Conservation (phyloP, 2,113 vertebrate genomes). For the Oncorhynchus gorbuscha region DNA sequence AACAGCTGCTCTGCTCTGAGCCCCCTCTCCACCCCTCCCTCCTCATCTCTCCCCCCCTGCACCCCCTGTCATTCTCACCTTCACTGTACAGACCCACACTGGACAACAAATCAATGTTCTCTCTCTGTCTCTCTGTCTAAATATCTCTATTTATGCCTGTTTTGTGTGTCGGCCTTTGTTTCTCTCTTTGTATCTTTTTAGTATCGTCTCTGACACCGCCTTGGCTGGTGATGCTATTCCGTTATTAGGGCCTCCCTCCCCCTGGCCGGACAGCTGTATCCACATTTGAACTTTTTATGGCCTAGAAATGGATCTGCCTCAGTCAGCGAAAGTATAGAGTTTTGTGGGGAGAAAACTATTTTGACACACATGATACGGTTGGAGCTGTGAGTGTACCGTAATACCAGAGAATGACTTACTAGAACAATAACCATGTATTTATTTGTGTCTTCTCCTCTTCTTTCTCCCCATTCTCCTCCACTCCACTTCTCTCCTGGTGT, state of each 20-base stretch:
- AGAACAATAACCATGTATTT: too few species aligned
- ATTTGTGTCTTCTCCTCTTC: neutral
- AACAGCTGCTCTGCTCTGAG: constrained; percentile 78
- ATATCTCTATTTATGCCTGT: neutral
- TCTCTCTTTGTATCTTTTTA: neutral
- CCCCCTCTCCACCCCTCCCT: constrained; percentile 9
- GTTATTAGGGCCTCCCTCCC: neutral
- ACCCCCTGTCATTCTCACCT: neutral
- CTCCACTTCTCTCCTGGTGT: constrained; percentile 51
- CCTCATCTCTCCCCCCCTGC: neutral
- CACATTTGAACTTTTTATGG: constrained; percentile 59
- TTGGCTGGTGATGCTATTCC: neutral
- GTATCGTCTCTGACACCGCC: neutral
- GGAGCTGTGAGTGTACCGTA: too few species aligned
- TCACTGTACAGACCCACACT: neutral
- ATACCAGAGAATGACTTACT: too few species aligned
- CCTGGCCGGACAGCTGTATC: constrained; percentile 64
- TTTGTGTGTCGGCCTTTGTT: neutral
- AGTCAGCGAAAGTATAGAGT: constrained; percentile 42
- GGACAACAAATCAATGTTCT: neutral
- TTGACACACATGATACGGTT: neutral
- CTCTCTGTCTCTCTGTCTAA: neutral
- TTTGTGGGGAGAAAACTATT: neutral
- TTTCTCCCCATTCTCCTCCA: neutral
- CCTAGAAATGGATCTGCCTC: constrained; percentile 33